Percentiles rank a stretch among this genome's conserved stretches.
Conservation (phyloP, 2,113 vertebrate genomes). For the Tetrao urogallus region DNA sequence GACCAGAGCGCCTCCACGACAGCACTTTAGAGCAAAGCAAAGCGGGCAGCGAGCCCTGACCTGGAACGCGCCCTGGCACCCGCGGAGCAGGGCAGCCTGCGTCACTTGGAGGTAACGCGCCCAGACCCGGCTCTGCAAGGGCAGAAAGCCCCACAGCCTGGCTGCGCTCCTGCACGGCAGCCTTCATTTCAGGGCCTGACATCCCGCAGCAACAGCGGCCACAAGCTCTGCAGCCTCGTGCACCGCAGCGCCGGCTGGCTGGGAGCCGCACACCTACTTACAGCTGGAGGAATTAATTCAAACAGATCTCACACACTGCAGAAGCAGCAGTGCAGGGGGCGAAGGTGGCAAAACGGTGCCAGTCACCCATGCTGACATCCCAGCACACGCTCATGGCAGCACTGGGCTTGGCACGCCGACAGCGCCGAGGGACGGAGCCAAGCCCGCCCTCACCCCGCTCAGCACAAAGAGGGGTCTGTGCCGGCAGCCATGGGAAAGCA, state of each 20-base stretch:
- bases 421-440: fast-evolving
- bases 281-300: background rate
- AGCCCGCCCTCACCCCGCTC: background rate
- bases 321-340: background rate
- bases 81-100: background rate
- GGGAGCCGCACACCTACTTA: background rate
- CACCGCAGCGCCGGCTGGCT: background rate
- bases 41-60: constrained; percentile 28
- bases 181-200: background rate
- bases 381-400: background rate
- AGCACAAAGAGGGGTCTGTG: constrained; percentile 10
- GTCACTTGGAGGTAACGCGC: background rate
- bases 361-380: background rate
- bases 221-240: background rate
- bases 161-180: background rate
- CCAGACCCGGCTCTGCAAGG: background rate
- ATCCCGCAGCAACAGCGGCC: background rate
- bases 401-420: background rate
- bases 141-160: constrained; percentile 1
- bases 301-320: background rate
- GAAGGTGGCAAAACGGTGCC: background rate
- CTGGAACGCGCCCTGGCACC: background rate
- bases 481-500: background rate
- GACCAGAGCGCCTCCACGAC: background rate
- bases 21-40: background rate